phyloP scores from a whole-genome alignment of 2,113 vertebrate genomes.

The Psittacara wagleri region DNA sequence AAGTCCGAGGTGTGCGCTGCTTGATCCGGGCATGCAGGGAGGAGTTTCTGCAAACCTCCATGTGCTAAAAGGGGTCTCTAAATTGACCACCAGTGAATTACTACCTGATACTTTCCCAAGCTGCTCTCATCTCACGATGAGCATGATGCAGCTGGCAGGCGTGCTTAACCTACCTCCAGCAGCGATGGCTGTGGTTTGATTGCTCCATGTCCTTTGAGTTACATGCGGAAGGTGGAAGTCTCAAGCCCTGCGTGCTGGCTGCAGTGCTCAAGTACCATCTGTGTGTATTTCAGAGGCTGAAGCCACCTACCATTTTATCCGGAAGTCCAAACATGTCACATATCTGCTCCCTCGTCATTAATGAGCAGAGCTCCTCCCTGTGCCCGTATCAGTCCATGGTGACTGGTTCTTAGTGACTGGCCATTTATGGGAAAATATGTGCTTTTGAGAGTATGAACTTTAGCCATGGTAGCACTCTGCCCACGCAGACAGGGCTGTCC shows the following conservation, averaged over 20 bases:
- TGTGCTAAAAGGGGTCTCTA: not conserved
- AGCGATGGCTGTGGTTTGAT: not conserved
- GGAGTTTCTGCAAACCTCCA: not conserved
- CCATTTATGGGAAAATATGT: slow-evolving; percentile 68
- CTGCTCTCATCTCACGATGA: not conserved
- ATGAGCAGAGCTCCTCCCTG: not conserved
- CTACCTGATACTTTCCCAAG: not conserved
- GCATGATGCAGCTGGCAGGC: not conserved
- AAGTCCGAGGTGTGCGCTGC: not conserved
- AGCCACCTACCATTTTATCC: not conserved
- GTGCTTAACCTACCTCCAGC: not conserved
- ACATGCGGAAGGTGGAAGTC: not conserved
- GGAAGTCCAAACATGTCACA: not conserved
- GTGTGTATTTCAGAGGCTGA: not conserved
- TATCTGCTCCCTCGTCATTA: not conserved
- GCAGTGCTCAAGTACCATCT: not conserved
- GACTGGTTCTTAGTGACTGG: not conserved
- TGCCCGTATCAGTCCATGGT: not conserved
- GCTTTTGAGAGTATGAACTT: not conserved
- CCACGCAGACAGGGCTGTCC: not conserved
- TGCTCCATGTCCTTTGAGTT: not conserved
- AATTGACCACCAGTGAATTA: too few relatives aligned
- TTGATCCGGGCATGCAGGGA: not conserved
- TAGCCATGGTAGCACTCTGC: not conserved
- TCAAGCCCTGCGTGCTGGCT: fast-evolving